Conservation (phyloP, 1,140 invertebrate genomes). For the Diachasmimorpha longicaudata region DNA sequence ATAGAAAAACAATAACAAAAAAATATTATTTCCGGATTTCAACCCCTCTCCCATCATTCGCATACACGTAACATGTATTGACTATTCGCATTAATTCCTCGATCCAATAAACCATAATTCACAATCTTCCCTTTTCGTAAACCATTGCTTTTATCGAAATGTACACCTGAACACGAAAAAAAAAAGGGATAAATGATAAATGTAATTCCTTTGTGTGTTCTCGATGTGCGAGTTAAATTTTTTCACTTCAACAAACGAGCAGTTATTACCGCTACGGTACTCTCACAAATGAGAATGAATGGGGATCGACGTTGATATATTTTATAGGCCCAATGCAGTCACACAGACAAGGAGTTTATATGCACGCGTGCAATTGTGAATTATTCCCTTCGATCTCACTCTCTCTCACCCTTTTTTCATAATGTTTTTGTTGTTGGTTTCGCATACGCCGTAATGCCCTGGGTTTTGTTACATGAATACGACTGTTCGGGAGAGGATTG, state of each 20-base stretch:
- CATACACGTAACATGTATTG: no score
- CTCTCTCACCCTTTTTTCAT: constrained; percentile 9
- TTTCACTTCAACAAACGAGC: constrained; percentile 2
- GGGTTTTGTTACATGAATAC: background rate
- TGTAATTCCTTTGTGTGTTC: background rate
- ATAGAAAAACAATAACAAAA: no score
- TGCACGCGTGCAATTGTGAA: constrained; percentile 21
- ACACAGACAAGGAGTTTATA: background rate
- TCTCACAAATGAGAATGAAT: constrained; percentile 25
- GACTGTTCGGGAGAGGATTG: background rate
- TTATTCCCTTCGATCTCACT: background rate
- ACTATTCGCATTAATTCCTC: background rate
- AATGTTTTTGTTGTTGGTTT: background rate
- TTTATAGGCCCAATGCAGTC: background rate
- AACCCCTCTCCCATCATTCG: no score
- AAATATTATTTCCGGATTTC: no score
- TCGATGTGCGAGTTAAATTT: constrained; percentile 1
- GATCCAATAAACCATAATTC: background rate
- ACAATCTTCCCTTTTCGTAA: background rate
- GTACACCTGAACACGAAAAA: background rate
- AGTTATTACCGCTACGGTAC: background rate
- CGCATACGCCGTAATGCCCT: constrained; percentile 11
- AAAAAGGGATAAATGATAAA: constrained; percentile 4
- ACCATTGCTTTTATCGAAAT: background rate
- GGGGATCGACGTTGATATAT: constrained; percentile 29